A percentile compares a stretch with the other conserved stretches of the same genome.
Evolutionary conservation across 2,888 invertebrate species (phyloP).

Genomic region (Agrotis segetum): DNA sequence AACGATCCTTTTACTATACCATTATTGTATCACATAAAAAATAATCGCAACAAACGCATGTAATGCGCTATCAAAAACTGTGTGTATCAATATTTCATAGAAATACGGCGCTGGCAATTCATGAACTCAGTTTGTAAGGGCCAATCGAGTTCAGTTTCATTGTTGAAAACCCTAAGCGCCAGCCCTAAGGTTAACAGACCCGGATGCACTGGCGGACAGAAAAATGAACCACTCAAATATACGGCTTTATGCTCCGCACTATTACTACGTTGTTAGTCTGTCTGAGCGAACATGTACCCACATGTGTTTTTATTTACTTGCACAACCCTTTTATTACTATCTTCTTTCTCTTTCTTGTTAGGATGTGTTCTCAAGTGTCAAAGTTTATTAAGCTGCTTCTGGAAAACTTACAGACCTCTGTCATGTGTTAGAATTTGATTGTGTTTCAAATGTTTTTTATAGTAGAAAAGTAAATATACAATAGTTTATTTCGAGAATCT

Average conservation of each 20-base stretch:
- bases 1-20: no score
- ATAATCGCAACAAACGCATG: no score
- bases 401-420: no score
- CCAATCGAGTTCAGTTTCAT: not conserved
- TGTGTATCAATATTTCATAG: no score
- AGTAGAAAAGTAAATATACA: not conserved
- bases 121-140: not conserved
- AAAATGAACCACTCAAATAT: slow-evolving; percentile 62
- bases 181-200: slow-evolving; percentile 57
- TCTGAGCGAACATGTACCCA: slow-evolving; percentile 20
- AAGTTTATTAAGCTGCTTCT: no score
- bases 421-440: not conserved
- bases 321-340: not conserved
- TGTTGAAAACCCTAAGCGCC: slow-evolving; percentile 8
- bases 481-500: not conserved
- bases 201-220: slow-evolving; percentile 63
- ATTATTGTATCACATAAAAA: not conserved
- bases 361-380: no score
- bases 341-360: no score
- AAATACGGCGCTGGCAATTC: no score
- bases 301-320: slow-evolving; percentile 29
- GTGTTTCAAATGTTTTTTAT: slow-evolving; percentile 5
- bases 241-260: slow-evolving; percentile 47
- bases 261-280: slow-evolving; percentile 41
- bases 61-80: no score